phyloP scores from a whole-genome alignment of 2,888 invertebrate species.

The Bombylius discolor region DNA sequence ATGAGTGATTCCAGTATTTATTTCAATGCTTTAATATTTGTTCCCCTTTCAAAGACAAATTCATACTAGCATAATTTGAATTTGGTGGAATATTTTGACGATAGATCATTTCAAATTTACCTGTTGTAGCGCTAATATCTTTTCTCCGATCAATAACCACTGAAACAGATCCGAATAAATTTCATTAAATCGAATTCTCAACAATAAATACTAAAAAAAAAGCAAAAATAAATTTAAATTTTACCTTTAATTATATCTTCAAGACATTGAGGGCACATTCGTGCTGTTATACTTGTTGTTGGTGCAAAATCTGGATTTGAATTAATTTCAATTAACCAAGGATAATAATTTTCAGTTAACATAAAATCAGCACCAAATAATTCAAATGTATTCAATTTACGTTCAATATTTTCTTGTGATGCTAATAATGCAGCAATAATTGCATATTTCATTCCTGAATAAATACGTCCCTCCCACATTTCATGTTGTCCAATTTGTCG shows the following conservation, averaged over 20 bases:
- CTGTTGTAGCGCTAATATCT: slow-evolving; percentile 63
- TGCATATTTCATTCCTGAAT: slow-evolving; percentile 75
- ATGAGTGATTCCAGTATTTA: too few relatives aligned
- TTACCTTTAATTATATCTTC: slow-evolving; percentile 86
- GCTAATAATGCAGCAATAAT: slow-evolving; percentile 68
- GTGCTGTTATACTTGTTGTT: slow-evolving; percentile 79
- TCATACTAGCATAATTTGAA: slow-evolving; percentile 62
- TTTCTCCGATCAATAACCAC: slow-evolving; percentile 64
- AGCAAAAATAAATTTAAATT: neutral
- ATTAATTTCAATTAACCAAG: slow-evolving; percentile 92
- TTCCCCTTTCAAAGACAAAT: slow-evolving; percentile 33
- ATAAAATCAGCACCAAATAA: slow-evolving; percentile 93
- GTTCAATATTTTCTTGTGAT: slow-evolving; percentile 74
- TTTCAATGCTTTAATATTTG: slow-evolving; percentile 18
- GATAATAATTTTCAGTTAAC: slow-evolving; percentile 73
- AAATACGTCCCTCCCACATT: slow-evolving; percentile 72
- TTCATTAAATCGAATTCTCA: neutral
- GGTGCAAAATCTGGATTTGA: slow-evolving; percentile 84
- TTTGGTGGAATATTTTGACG: slow-evolving; percentile 63
- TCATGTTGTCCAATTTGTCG: slow-evolving; percentile 61
- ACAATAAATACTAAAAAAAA: neutral
- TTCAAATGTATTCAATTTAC: slow-evolving; percentile 71
- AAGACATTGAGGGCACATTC: slow-evolving; percentile 73
- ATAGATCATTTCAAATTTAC: slow-evolving; percentile 67
- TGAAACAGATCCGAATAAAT: slow-evolving; percentile 31